Percentiles rank a stretch among this genome's conserved stretches.
Evolutionary conservation across 2,113 vertebrate species (phyloP).

Genomic region (Muntiacus reevesi): DNA sequence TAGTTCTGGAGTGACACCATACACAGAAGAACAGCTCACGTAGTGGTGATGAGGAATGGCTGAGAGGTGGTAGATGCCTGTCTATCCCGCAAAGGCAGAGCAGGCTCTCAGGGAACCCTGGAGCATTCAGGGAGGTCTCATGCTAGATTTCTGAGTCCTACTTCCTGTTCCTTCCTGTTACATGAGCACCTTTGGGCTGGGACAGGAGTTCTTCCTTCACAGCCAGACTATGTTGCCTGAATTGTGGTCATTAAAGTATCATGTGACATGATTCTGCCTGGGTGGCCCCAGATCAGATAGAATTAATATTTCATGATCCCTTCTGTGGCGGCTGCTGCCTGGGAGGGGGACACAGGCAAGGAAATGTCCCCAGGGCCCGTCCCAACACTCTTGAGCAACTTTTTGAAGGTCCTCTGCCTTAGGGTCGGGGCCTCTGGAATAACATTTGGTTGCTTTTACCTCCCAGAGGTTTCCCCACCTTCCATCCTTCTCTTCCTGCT

Average conservation of each 20-base stretch:
- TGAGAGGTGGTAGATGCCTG: not conserved
- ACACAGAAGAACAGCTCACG: slow-evolving; percentile 61
- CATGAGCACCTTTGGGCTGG: not conserved
- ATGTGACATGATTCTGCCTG: slow-evolving; percentile 60
- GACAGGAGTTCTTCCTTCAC: slow-evolving; percentile 48
- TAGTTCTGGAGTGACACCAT: slow-evolving; percentile 79
- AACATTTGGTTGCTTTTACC: not conserved
- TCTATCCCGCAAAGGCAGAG: not conserved
- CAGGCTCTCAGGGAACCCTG: not conserved
- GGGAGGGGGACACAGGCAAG: not conserved
- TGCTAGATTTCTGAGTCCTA: not conserved
- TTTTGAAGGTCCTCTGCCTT: not conserved
- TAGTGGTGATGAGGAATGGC: not conserved
- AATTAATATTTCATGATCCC: slow-evolving; percentile 74
- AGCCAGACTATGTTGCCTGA: slow-evolving; percentile 51
- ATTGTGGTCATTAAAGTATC: slow-evolving; percentile 70
- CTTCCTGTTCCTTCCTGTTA: slow-evolving; percentile 8
- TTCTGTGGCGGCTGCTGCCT: slow-evolving; percentile 52
- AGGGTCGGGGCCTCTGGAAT: not conserved
- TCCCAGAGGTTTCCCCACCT: not conserved
- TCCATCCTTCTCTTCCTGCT: not conserved
- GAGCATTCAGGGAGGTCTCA: not conserved
- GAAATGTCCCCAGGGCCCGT: slow-evolving; percentile 47
- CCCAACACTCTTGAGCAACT: not conserved
- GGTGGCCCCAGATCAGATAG: slow-evolving; percentile 66